Base-by-base conservation (phyloP, 1,140 invertebrate genomes). In the Diachasmimorpha longicaudata region DNA sequence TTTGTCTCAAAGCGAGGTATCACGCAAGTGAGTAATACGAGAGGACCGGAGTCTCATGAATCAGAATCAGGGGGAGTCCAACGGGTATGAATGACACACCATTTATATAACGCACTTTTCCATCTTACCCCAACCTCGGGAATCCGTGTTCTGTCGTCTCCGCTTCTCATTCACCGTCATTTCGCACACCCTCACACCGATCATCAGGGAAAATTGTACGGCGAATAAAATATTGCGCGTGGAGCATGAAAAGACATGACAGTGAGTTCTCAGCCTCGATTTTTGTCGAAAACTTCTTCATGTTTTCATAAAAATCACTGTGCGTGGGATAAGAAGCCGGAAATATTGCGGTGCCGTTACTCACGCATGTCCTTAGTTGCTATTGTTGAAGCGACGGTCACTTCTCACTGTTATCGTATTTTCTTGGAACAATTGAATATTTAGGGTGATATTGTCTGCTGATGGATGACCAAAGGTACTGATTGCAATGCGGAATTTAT, bases 311-410 rank as follows among this genome's bases (percentile, higher is more conserved):
- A 77, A 76, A 72, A 63, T 72, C 70, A 11, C 23, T 66, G 63
- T 81, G 81, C 83, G 82, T 83, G 84, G 84, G 83, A 85, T 82
- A 81, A 84, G 83, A 83, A 85, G 80, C 82, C 82, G 85, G 83
- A 85, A 86, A 82, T 82, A 79, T 81, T 44, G 31, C 72, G 72
- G 71, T 70, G 77, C 70, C 16, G 80, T 82, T 81, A 81, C 81
- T 82, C 81, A 82, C 82, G 75, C 79, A 55, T 77, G 68, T 63
- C 74, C 67, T 42, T 48, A 3, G 19, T 16, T 44, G 72, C 80
- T 66, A 79, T 86, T 82, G 79, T 82, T 77, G 73, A 63, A 72
- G 72, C 21, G 21, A 73, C 74, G 75, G 75, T 70, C 77, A 52
- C 48, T 52, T 52, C n/a, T 52, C 48, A 52, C 48, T 52, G 14